These are phyloP conservation scores for Hemichromis elongatus DNA, from an alignment of 2,113 vertebrate genomes.

Conservation along the genomic window DNA sequence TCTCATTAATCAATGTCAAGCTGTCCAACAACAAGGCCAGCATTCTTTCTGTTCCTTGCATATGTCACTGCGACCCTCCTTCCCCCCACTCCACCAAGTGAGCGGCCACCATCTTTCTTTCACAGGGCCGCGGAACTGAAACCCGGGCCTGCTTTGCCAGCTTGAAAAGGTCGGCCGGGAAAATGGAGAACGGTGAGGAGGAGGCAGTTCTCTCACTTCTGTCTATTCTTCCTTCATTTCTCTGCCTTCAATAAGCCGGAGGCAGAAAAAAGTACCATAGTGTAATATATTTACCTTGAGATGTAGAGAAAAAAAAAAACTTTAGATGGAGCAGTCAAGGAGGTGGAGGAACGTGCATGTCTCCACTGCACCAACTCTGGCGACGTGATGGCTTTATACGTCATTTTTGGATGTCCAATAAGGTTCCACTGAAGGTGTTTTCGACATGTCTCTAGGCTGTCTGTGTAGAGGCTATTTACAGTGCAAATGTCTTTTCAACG, in stretches of 20 bases:
- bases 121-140: slow-evolving; percentile 85
- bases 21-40: slow-evolving; percentile 64
- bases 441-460: background rate
- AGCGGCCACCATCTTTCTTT: slow-evolving; percentile 82
- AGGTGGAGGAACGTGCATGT: background rate
- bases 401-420: background rate
- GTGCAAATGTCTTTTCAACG: background rate
- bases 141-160: slow-evolving; percentile 68
- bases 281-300: slow-evolving; percentile 93
- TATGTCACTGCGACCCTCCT: slow-evolving; percentile 77
- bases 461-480: rapidly evolving
- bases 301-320: slow-evolving; percentile 55
- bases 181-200: slow-evolving; percentile 72
- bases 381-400: background rate
- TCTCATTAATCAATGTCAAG: slow-evolving; percentile 75
- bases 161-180: slow-evolving; percentile 85
- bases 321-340: slow-evolving; percentile 35
- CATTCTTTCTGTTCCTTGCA: slow-evolving; percentile 65
- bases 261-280: slow-evolving; percentile 69
- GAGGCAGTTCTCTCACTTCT: slow-evolving; percentile 66
- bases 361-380: background rate
- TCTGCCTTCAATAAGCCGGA: background rate
- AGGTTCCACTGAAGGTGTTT: background rate
- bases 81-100: slow-evolving; percentile 79
- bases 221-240: slow-evolving; percentile 53